Conservation (phyloP, 2,797 vertebrate genomes). For the Botia kubotai region DNA sequence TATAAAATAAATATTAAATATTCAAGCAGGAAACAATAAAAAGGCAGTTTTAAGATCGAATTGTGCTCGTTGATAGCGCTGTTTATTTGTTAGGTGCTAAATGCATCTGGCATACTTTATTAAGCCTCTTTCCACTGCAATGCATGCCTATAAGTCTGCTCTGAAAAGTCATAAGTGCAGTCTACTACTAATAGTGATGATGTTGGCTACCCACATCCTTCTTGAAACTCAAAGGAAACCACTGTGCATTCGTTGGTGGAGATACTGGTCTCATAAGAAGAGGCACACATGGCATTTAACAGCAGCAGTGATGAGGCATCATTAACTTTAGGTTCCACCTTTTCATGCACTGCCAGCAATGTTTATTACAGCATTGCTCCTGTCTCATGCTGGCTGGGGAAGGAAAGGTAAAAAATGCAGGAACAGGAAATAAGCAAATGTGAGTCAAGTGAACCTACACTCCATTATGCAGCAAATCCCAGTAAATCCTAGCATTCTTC, state of each 20-base stretch:
- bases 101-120: neutral
- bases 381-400: neutral
- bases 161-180: neutral
- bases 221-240: neutral
- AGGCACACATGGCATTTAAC: neutral
- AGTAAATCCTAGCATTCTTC: neutral
- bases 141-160: neutral
- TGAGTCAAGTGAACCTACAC: neutral
- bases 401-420: neutral
- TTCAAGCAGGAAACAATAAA: no score
- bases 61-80: neutral
- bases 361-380: neutral
- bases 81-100: neutral
- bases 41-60: no score
- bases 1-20: neutral
- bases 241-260: neutral
- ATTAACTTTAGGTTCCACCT: neutral
- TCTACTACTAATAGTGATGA: neutral
- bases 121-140: neutral
- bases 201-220: neutral
- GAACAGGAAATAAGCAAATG: neutral
- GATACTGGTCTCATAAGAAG: neutral
- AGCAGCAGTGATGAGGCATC: neutral
- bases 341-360: neutral
- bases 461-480: constrained; percentile 34